A percentile compares a stretch with the other conserved stretches of the same genome.
Conservation (phyloP, 1,140 invertebrate genomes). For the Drosophila sproati region DNA sequence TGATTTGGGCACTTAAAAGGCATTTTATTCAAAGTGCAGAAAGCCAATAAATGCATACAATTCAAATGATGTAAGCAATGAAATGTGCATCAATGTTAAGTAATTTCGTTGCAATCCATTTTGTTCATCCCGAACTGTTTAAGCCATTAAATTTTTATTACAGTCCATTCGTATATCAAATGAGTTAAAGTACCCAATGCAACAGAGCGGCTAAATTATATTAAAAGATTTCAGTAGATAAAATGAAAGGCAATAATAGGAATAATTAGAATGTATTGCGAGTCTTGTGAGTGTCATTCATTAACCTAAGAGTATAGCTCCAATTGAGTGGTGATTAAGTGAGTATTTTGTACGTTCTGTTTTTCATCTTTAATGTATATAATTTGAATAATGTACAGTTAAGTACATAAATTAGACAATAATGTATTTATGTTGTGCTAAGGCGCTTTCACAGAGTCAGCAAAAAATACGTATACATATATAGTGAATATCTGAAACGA, state of each 20-base stretch:
- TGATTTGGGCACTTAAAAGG: conserved; percentile 1
- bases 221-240: no score
- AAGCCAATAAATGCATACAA: not conserved
- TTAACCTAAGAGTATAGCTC: not conserved
- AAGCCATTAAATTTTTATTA: not conserved
- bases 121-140: no score
- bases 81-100: conserved; percentile 61
- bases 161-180: not conserved
- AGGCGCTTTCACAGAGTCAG: not conserved
- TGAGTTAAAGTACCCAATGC: not conserved
- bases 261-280: no score
- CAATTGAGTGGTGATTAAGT: no score
- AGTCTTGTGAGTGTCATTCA: not conserved
- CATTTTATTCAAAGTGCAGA: conserved; percentile 5
- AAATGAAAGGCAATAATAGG: no score
- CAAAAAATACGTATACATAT: conserved; percentile 17
- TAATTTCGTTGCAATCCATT: conserved; percentile 15
- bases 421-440: not conserved
- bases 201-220: no score
- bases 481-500: conserved; percentile 54
- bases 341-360: not conserved
- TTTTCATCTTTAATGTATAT: not conserved
- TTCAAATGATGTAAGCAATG: conserved; percentile 49
- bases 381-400: not conserved
- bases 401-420: not conserved